A percentile compares a stretch with the other conserved stretches of the same genome.
Evolutionary conservation across 2,888 invertebrate species (phyloP).

Genomic region (Zaprionus obscuricornis): DNA sequence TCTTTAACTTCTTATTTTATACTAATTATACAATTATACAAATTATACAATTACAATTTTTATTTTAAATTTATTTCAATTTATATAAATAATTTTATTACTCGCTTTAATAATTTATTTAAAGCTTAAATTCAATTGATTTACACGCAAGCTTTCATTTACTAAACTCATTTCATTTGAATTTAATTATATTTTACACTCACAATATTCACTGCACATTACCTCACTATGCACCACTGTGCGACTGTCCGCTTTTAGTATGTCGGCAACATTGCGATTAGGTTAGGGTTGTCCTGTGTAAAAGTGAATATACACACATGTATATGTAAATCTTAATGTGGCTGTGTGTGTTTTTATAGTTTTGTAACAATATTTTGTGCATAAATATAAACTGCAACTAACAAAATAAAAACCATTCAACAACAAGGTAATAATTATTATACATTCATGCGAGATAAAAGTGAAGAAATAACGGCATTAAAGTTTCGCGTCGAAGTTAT

Average conservation of each 20-base stretch:
- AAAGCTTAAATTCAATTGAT: too few relatives aligned
- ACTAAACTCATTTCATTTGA: too few relatives aligned
- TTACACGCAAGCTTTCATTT: too few relatives aligned
- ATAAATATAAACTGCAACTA: too few relatives aligned
- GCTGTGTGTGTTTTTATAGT: slow-evolving; percentile 16
- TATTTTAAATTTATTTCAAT: too few relatives aligned
- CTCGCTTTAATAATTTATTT: too few relatives aligned
- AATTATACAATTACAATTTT: too few relatives aligned
- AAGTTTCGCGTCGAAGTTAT: slow-evolving; percentile 16
- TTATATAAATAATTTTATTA: too few relatives aligned
- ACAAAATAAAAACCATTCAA: background rate
- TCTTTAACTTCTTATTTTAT: too few relatives aligned
- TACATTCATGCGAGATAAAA: background rate
- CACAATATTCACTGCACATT: too few relatives aligned
- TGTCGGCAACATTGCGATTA: slow-evolving; percentile 61
- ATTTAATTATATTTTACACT: too few relatives aligned
- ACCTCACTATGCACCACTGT: slow-evolving; percentile 31
- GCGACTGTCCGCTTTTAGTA: slow-evolving; percentile 29
- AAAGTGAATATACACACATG: background rate
- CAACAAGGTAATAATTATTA: background rate
- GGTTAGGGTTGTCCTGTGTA: slow-evolving; percentile 68
- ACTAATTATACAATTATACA: too few relatives aligned
- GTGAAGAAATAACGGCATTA: slow-evolving; percentile 1
- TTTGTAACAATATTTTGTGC: slow-evolving; percentile 34
- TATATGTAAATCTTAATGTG: slow-evolving; percentile 13